Evolutionary conservation across 1,140 invertebrate genomes (phyloP), one percentile per base, ranked within the genome.

Genomic region (Bombus polaris): DNA sequence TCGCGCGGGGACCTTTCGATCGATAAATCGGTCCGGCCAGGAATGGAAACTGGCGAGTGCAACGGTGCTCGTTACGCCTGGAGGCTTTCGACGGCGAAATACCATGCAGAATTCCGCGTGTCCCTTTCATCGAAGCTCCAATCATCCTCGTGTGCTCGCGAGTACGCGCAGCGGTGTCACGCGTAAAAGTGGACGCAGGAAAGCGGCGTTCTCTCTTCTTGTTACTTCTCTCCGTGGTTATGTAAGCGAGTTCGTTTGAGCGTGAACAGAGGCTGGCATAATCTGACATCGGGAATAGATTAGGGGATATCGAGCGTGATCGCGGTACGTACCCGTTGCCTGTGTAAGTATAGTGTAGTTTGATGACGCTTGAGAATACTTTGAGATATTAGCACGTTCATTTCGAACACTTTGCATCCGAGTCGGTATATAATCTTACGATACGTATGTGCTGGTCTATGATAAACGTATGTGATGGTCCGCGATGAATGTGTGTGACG

Each of bases 231-330:
- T 62, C 39, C 25, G 59, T 42, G 44, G 76, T 89, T 89, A 87
- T 70, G 79, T 78, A 89, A 89, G 2, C 44, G 53, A 0, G n/a
- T 25, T 32, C 75, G 75, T 42, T 65, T 32, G 22, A 28, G 39
- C 44, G 37, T 39, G 47, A 37, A 68, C 82, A 84, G 62, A 28
- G 53, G 62, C 39, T 65, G 57, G 62, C 53, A 42, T 83, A 89
- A 83, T 89, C 84, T 73, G 79, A 57, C 84, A 80, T 87, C 88
- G 53, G 13, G 13, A n/a, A 22, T 13, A 86, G 83, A 89, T 89
- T 79, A 89, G 85, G 57, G 66, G 35, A 74, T 85, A 89, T 74
- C 37, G 59, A 77, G 73, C 84, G 35, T 18, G 35, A 53, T 53
- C 47, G 47, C 6, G 18, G 47, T 53, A 53, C 47, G 47, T 53